Evolutionary conservation across 2,113 vertebrate species (phyloP), one percentile per base, ranked within the genome.

Genomic region (Budorcas taxicolor): DNA sequence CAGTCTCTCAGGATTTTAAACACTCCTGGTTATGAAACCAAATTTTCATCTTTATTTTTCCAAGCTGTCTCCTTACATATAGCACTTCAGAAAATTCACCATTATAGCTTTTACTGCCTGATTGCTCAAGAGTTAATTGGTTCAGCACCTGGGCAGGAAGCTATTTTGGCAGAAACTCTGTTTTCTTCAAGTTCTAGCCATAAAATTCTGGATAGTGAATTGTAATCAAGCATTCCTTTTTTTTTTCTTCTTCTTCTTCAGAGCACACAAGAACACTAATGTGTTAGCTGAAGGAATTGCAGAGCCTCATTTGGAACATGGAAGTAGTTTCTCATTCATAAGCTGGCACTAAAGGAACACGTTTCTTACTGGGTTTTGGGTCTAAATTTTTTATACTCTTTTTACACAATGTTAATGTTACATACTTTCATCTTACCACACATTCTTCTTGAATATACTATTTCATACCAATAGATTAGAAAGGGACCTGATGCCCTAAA

Each of bases 71-170:
- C 98, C 98, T 99, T 98, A 98, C 97, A 98, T 98, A 98, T 96
- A 97, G 97, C 98, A 98, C 98, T 98, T 98, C 91, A 93, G 98
- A 98, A 99, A 98, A 98, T 97, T 98, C 98, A 97, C 98, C 98
- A 98, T 98, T 98, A 97, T 96, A 96, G 92, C 55, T 98, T 99
- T 99, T 98, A 99, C 97, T 98, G 98, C 98, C 98, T 98, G 98
- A 98, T 98, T 98, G 98, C 98, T 98, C 98, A 98, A 98, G 98
- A 99, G 94, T 98, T 99, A 99, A 99, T 99, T 99, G 98, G 98
- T 98, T 99, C 98, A 98, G 98, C 99, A 99, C 99, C 99, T 99
- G 99, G 97, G 98, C 98, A 98, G 98, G 99, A 99, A 99, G 98
- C 98, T 99, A 99, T 98, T 98, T 99, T 98, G 93, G 99, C 98